Conservation (phyloP, 2,888 invertebrate species). For the Dinocampus coccinellae region DNA sequence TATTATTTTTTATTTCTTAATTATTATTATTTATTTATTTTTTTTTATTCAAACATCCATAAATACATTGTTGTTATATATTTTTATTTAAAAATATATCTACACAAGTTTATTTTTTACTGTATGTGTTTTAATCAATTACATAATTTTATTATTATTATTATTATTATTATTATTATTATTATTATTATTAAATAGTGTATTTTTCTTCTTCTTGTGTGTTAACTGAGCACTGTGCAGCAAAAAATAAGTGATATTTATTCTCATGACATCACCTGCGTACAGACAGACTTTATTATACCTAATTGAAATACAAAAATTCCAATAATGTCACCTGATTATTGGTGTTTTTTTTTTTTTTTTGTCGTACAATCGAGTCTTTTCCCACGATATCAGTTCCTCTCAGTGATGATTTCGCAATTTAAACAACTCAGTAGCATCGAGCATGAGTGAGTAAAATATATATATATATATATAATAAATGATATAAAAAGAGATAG, state of each 20-base stretch:
- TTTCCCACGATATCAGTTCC: constrained; percentile 51
- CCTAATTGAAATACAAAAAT: constrained; percentile 48
- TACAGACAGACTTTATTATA: constrained; percentile 20
- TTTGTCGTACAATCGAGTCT: constrained; percentile 34
- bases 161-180: too few species aligned
- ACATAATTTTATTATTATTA: too few species aligned
- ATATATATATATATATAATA: constrained; percentile 17
- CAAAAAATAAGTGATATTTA: constrained; percentile 2
- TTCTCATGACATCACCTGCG: constrained; percentile 35
- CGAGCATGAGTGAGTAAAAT: constrained; percentile 1
- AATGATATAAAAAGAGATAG: constrained; percentile 6
- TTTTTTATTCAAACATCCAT: too few species aligned
- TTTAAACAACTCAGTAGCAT: constrained; percentile 6
- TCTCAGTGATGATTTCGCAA: constrained; percentile 37
- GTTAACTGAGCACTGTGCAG: not conserved
- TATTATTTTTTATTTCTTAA: constrained; percentile 1
- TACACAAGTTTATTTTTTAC: not conserved
- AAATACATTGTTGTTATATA: too few species aligned
- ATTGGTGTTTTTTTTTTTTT: constrained; percentile 43
- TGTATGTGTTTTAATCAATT: too few species aligned
- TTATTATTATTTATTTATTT: not conserved
- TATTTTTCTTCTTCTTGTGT: not conserved
- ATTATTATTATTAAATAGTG: too few species aligned
- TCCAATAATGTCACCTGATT: constrained; percentile 50
- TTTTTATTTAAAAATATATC: not conserved